phyloP scores from a whole-genome alignment of 2,888 invertebrate genomes.

The Aphodius granarius region DNA sequence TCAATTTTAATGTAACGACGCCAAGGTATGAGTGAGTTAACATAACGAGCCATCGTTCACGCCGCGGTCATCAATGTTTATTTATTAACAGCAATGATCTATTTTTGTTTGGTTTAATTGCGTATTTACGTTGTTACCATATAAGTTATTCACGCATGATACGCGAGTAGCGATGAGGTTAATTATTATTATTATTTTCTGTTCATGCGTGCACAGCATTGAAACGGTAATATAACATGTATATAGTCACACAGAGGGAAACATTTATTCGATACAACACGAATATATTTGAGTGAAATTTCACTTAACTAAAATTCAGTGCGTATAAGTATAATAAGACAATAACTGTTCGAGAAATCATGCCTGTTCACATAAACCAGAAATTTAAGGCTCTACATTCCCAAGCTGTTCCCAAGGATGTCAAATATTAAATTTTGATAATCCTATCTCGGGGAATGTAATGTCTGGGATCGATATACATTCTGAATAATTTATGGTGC shows the following conservation, averaged over 20 bases:
- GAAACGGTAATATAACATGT: not conserved
- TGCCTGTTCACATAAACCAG: not conserved
- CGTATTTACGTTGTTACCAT: not conserved
- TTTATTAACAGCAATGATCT: not conserved
- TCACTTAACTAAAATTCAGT: no score
- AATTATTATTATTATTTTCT: not conserved
- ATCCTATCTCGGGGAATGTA: not conserved
- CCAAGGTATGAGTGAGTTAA: not conserved
- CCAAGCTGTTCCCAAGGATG: not conserved
- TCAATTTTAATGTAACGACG: not conserved
- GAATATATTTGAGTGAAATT: no score
- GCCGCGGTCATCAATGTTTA: not conserved
- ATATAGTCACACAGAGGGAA: no score
- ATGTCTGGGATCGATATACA: not conserved
- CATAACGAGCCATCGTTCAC: not conserved
- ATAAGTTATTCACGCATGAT: not conserved
- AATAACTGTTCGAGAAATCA: not conserved
- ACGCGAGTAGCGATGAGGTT: not conserved
- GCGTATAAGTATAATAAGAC: no score
- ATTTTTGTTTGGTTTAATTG: not conserved
- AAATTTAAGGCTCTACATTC: not conserved
- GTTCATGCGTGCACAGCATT: not conserved
- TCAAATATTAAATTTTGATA: not conserved
- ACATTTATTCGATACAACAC: no score
- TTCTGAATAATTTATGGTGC: not conserved